These are phyloP conservation scores for Gila robusta DNA, from an alignment of 2,797 vertebrate species.

Conservation along the genomic window DNA sequence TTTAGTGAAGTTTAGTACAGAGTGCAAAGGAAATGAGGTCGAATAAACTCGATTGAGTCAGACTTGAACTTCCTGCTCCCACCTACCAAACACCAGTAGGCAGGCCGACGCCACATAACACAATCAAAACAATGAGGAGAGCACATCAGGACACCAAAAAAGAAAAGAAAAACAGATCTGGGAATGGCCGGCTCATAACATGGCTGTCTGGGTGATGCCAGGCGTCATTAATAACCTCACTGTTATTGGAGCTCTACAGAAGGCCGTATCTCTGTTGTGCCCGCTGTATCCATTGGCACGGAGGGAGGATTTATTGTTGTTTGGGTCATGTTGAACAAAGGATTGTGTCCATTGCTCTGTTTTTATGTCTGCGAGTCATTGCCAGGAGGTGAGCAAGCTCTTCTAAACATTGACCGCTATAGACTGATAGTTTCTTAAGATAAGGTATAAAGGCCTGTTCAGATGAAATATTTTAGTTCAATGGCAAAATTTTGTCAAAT, in stretches of 20 bases:
- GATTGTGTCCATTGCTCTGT: constrained; percentile 48
- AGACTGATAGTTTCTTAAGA: background rate
- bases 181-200: constrained; percentile 33
- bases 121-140: constrained; percentile 48
- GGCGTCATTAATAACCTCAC: constrained; percentile 59
- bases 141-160: constrained; percentile 47
- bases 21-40: background rate
- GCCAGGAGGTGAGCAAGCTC: constrained; percentile 18
- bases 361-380: constrained; percentile 33
- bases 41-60: background rate
- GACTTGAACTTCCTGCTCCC: constrained; percentile 19
- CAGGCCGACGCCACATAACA: constrained; percentile 29
- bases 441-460: background rate
- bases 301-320: constrained; percentile 59
- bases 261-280: constrained; percentile 44
- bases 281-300: constrained; percentile 49
- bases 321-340: constrained; percentile 61
- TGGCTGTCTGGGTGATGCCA: constrained; percentile 41
- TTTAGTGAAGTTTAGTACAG: background rate
- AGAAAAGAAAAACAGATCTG: constrained; percentile 34
- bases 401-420: constrained; percentile 10
- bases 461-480: background rate
- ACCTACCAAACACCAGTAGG: constrained; percentile 37
- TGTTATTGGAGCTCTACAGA: constrained; percentile 48
- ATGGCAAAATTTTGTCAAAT: background rate